Evolutionary conservation across 2,113 vertebrate genomes (phyloP).

Genomic region (Ellobius talpinus): DNA sequence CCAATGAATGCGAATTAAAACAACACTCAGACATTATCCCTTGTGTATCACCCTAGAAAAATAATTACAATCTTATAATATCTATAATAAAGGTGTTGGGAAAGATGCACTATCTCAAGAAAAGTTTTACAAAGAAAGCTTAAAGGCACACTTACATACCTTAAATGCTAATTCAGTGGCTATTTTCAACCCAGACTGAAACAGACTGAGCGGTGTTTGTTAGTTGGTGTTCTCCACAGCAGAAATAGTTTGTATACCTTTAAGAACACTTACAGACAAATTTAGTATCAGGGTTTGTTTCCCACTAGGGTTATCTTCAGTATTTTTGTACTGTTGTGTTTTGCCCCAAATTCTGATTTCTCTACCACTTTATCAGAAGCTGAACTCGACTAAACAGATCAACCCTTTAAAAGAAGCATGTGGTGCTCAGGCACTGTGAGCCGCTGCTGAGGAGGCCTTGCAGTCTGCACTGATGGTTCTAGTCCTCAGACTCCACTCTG

Average conservation of each 20-base stretch:
- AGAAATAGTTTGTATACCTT: conserved; percentile 22
- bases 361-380: conserved; percentile 39
- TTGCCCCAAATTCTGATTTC: conserved; percentile 26
- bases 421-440: not conserved
- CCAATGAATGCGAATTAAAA: conserved; percentile 57
- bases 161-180: conserved; percentile 5
- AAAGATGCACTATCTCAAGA: conserved; percentile 29
- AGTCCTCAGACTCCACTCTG: not conserved
- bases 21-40: conserved; percentile 25
- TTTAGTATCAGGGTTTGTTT: conserved; percentile 44
- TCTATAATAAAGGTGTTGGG: not conserved
- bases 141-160: not conserved
- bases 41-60: conserved; percentile 20
- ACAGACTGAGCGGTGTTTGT: not conserved
- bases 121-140: not conserved
- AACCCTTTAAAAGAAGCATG: not conserved
- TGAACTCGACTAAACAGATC: conserved; percentile 15
- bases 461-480: not conserved
- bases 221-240: conserved; percentile 25
- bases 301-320: not conserved
- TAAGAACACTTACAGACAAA: conserved; percentile 19
- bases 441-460: conserved; percentile 41
- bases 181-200: conserved; percentile 28
- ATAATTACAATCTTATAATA: conserved; percentile 19
- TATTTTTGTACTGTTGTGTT: conserved; percentile 43